Percentiles rank a stretch among this genome's conserved stretches.
phyloP scores from a whole-genome alignment of 2,113 vertebrate species.

The Sorex araneus region DNA sequence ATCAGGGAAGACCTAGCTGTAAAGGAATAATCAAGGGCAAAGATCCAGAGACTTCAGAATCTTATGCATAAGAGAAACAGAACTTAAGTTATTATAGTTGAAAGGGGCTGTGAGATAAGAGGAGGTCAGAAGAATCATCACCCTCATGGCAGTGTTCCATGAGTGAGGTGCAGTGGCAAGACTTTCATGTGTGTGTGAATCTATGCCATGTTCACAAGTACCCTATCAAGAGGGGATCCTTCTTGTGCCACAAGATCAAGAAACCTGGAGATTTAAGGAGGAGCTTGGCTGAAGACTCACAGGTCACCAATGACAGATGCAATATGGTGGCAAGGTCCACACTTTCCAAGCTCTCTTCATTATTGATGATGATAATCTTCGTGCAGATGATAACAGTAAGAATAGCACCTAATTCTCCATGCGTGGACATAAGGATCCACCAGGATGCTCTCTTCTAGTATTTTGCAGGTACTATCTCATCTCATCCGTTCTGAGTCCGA shows the following conservation, averaged over 20 bases:
- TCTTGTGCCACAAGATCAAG: conserved; percentile 23
- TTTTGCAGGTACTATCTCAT: not conserved
- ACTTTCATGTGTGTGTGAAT: too few relatives aligned
- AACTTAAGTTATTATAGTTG: not conserved
- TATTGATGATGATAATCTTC: not conserved
- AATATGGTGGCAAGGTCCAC: not conserved
- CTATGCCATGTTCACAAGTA: not conserved
- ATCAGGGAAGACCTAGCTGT: not conserved
- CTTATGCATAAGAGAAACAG: not conserved
- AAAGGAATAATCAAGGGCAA: not conserved
- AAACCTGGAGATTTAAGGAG: not conserved
- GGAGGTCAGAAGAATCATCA: not conserved
- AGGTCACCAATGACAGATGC: not conserved
- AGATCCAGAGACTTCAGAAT: not conserved
- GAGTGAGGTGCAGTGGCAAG: not conserved
- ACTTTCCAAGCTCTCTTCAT: not conserved
- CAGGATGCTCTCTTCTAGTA: not conserved
- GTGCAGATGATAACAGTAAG: not conserved
- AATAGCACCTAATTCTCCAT: not conserved
- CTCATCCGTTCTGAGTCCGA: not conserved
- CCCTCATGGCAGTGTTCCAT: not conserved
- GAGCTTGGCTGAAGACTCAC: not conserved
- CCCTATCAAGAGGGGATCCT: not conserved
- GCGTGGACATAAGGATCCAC: not conserved
- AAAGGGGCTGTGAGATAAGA: not conserved